Base-by-base conservation (phyloP, 2,888 invertebrate genomes). In the Erynnis tages region DNA sequence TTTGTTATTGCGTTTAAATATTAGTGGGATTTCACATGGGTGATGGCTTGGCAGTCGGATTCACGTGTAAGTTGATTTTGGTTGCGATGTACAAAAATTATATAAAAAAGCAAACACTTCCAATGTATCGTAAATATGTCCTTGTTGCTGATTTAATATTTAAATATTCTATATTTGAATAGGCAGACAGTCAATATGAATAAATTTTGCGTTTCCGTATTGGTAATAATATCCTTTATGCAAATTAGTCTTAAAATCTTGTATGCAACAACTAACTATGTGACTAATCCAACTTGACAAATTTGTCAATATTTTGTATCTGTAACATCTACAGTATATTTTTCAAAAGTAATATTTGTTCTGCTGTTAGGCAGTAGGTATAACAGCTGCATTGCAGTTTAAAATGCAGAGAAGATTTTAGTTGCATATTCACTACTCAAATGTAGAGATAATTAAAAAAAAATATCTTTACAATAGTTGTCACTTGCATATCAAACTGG, bases 41-140 rank as follows among this genome's bases (percentile, higher is more conserved):
- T 88, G 81, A 89, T 89, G 89, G 89, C 89, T 88, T 89, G 89
- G 89, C 89, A 88, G 80, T 82, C 84, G 81, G 89, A 88, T 79
- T 83, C 85, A 74, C 88, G 85, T 84, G 89, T 89, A 79, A 83
- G 89, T 82, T 55, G 27, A 34, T 10, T 21, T 34, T 14, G 8
- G 5, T 49, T 25, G 8, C 19, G 10, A 49, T 10, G 19, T 21
- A 21, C 1, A 8, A 17, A 32, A 25, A 41, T 8, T 13, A 10
- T 25, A 25, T 23, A 32, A 32, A 40, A 48, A 38, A 30, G 32
- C 23, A 38, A 23, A 35, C 32, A 25, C 41, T 50, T 45, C 41
- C 16, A 40, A 48, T 38, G 40, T 54, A 53, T 53, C 40, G 63
- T 68, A 66, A 71, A 71, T 67, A 76, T 66, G 81, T 81, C 83